Evolutionary conservation across 35 echinoderm and acorn worm species (phyloP).

Genomic region (Stichopus chloronotus): DNA sequence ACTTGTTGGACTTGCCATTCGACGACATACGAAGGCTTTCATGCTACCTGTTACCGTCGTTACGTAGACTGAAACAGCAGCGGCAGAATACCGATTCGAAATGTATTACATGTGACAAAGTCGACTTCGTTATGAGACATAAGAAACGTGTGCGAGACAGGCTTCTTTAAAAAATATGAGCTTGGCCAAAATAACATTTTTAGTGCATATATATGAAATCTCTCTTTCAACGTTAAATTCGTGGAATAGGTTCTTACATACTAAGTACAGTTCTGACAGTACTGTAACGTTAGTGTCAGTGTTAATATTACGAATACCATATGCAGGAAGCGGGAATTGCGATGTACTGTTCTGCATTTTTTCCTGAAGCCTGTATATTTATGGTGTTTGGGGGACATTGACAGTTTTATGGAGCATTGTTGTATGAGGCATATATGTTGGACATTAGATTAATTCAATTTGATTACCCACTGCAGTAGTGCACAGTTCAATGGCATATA

Average conservation of each 20-base stretch:
- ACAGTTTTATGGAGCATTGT: no score
- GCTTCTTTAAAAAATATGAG: neutral
- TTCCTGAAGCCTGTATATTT: no score
- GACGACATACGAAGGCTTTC: neutral
- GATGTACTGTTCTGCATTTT: no score
- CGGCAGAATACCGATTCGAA: no score
- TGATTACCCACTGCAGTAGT: no score
- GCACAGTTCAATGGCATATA: no score
- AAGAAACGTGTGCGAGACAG: neutral
- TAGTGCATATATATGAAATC: neutral
- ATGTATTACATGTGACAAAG: slow-evolving; percentile 24
- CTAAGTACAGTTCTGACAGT: no score
- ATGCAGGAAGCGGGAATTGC: neutral
- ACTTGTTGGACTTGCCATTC: slow-evolving; percentile 24
- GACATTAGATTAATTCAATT: no score
- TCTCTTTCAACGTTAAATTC: neutral
- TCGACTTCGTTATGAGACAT: neutral
- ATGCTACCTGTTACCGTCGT: neutral
- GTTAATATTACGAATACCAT: neutral
- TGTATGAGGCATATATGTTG: no score
- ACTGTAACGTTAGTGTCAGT: neutral
- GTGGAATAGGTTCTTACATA: slow-evolving; percentile 24
- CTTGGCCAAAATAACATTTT: neutral
- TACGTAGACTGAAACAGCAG: neutral
- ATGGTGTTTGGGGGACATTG: no score